Base-by-base conservation (phyloP, 2,888 invertebrate genomes). In the Lepidocyrtoides sp. region DNA sequence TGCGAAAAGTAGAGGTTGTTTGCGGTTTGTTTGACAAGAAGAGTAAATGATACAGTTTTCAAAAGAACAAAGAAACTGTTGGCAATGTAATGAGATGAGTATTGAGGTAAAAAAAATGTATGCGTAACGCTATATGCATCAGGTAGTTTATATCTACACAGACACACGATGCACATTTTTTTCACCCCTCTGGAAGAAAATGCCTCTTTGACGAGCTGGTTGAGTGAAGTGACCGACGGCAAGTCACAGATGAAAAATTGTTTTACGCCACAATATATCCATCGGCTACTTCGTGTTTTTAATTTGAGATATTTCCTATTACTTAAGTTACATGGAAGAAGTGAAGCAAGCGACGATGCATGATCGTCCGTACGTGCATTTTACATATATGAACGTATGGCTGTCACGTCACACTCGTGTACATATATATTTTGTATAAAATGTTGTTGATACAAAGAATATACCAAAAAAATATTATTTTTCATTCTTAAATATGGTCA, bases 161-260 rank as follows among this genome's bases (percentile, higher is more conserved):
- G n/a, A 23, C 26, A 36, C 44, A 41, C 44, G 20, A 44, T 44
- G 44, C 23, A 41, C 41, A 23, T 20, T 44, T 72, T 29, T 29
- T 44, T 66, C 26, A 87, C n/a, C 48, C 77, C 77, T 66, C n/a
- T n/a, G n/a, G 29, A n/a, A 44, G 66, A 79, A 32, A 66, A 87
- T 86, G 75, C 57, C 57, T 29, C 29, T 20, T 12, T 82, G 88
- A 88, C 57, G 51, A 88, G 81, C 82, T 82, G 82, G 69, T 82
- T 88, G 88, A 88, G 88, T 88, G 88, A 88, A 88, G 82, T 88
- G 88, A 82, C 88, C 88, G 88, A 88, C 69, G 88, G 88, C 88
- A 82, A 66, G 81, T 88, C 79, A 66, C 79, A 88, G 82, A 88
- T 82, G 88, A 88, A 88, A 82, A 88, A 88, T 88, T 88, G 88